Evolutionary conservation across 2,888 invertebrate species (phyloP).

Genomic region (Rugalucina vietnamica): DNA sequence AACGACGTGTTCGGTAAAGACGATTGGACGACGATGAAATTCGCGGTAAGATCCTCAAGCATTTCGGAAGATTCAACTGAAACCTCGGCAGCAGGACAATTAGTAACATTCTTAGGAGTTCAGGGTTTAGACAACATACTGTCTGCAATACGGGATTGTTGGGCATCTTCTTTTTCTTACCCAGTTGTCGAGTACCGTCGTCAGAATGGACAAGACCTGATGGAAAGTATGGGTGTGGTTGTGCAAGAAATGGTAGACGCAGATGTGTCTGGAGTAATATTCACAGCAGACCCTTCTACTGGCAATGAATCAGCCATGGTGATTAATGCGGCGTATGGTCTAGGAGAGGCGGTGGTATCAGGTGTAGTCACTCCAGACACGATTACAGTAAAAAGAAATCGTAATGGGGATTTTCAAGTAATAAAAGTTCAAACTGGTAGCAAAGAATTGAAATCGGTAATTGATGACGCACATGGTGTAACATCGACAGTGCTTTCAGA

Average conservation of each 20-base stretch:
- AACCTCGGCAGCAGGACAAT: not conserved
- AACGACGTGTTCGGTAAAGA: not conserved
- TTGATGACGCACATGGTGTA: not conserved
- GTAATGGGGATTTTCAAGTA: not conserved
- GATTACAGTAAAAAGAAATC: not conserved
- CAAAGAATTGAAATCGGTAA: not conserved
- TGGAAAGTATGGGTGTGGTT: slow-evolving; percentile 8
- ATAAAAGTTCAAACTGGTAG: not conserved
- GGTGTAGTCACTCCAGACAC: slow-evolving; percentile 4
- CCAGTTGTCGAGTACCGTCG: not conserved
- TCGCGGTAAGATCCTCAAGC: slow-evolving; percentile 23
- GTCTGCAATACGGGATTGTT: not conserved
- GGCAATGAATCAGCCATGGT: not conserved
- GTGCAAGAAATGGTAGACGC: slow-evolving; percentile 25
- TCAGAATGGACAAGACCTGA: slow-evolving; percentile 11
- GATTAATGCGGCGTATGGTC: slow-evolving; percentile 9
- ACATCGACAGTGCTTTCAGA: not conserved
- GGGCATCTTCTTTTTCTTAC: not conserved
- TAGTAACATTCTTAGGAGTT: not conserved
- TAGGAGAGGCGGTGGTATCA: slow-evolving; percentile 30
- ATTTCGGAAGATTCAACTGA: not conserved
- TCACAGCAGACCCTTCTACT: slow-evolving; percentile 20
- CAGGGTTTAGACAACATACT: not conserved
- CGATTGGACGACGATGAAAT: not conserved
- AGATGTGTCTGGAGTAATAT: slow-evolving; percentile 22